Base-by-base conservation (phyloP, 2,888 invertebrate genomes). In the Pilophorus perplexus region DNA sequence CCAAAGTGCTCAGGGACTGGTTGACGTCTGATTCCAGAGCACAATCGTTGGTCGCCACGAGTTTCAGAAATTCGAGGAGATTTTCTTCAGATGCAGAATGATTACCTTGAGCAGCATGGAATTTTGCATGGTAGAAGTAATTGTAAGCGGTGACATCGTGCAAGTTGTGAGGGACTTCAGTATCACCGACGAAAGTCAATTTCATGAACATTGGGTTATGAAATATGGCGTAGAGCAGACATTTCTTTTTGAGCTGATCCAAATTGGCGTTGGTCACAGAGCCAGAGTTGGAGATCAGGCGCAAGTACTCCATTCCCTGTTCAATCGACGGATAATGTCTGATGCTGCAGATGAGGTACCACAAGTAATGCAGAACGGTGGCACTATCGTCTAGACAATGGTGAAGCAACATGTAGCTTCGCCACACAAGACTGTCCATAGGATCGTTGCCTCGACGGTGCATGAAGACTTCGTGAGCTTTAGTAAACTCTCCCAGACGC, bases 311-410 rank as follows among this genome's bases (percentile, higher is more conserved):
- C 2, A 52, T 25, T 37, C 64, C 64, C 38, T 64, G 64, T 33
- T 64, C 52, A 3, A 64, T 18, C 6, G 64, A 64, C 8, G 64
- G 64, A 28, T 64, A 64, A 18, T 64, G 64, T 16, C 52, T 64
- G 8, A 64, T 64, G 40, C 52, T 52, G 64, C 52, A 54, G 16
- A 64, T 50, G n/a, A 64, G 14, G 38, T 27, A 64, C 52, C 64
- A 54, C 25, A 64, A 25, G 25, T 52, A 42, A 14, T 64, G 38
- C 27, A 64, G 22, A n/a, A 64, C 64, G 4, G 22, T 40, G 40
- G 38, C 40, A 14, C 37, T 52, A n/a, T 64, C 64, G 22, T 42
- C 64, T 2, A 64, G 40, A 23, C 52, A 52, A 6, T 64, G 64
- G n/a, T 64, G 40, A 18, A 64, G 42, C 18, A 64, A 37, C 37